These are phyloP conservation scores for Tragelaphus oryx DNA, from an alignment of 2,797 vertebrate species.

Conservation along the genomic window DNA sequence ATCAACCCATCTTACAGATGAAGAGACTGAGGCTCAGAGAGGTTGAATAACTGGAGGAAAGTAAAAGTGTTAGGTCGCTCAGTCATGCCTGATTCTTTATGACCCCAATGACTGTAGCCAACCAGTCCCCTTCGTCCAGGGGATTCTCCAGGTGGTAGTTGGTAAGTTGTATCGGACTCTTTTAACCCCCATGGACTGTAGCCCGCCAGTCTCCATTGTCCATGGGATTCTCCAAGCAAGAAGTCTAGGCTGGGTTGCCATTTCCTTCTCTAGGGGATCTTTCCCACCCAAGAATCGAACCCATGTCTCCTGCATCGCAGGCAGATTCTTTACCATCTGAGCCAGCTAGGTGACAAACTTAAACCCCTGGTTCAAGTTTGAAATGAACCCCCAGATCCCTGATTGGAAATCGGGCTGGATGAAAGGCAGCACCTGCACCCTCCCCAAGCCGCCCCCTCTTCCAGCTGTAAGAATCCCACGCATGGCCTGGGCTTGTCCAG, in stretches of 20 bases:
- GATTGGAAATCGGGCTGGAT: not conserved
- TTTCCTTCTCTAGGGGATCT: not conserved
- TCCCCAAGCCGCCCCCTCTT: too few relatives aligned
- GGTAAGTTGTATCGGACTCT: not conserved
- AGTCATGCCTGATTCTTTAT: not conserved
- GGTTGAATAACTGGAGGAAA: not conserved
- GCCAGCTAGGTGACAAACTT: not conserved
- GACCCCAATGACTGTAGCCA: not conserved
- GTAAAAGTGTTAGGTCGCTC: not conserved
- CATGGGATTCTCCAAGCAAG: not conserved
- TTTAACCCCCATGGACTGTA: not conserved
- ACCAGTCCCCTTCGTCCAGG: not conserved
- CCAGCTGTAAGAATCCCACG: not conserved
- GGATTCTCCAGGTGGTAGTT: not conserved
- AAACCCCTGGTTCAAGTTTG: too few relatives aligned
- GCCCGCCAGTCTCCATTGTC: fast-evolving
- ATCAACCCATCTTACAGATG: not conserved
- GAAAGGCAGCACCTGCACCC: not conserved
- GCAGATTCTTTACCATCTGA: not conserved
- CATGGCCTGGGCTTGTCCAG: not conserved
- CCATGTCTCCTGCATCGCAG: not conserved
- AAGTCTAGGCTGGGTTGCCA: not conserved
- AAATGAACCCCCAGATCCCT: too few relatives aligned
- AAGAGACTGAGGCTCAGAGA: not conserved
- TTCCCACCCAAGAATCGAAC: not conserved